Evolutionary conservation across 2,888 invertebrate species (phyloP), one percentile per base, ranked within the genome.

Genomic region (Heliothis peltigera): DNA sequence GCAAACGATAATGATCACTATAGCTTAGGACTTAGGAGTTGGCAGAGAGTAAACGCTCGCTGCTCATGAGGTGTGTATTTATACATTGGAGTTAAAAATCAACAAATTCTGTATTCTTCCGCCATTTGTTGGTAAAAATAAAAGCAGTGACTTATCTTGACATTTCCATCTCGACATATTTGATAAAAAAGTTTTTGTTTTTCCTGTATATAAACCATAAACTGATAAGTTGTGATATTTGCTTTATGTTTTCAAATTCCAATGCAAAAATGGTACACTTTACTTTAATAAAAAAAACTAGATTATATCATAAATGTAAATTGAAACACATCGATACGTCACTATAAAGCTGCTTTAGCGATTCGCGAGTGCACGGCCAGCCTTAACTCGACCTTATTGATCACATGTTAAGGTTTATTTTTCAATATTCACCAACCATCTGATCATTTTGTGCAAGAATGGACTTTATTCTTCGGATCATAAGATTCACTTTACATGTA

Each of bases 271-370:
- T 74, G 52, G 74, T 70, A 61, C 43, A 70, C 48, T 64, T 68
- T 63, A 53, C 43, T 52, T 35, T 28, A 43, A 61, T 59, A 65
- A 70, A n/a, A 64, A 70, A 49, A 60, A 59, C 54, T 52, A 53
- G 47, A 76, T 62, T 58, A 56, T 71, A 76, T 71, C 66, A 59
- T 71, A 76, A 57, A 77, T 75, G 73, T 59, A 77, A 77, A 75
- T 75, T 77, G 77, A 75, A 75, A 72, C 62, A 63, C 68, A 72
- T 59, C 58, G 67, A 72, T 71, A 65, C 57, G 72, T 65, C 77
- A 65, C 42, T 64, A 57, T 65, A 60, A 52, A 56, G 53, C 57
- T 28, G 66, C 77, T 39, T 65, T 70, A 71, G 19, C 7, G 18
- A 57, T 54, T 19, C 51, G 54, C 15, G 47, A 55, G 18, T 47